Percentiles rank a stretch among this genome's conserved stretches.
These are phyloP conservation scores for Herpetotheres cachinnans DNA, from an alignment of 2,113 vertebrate genomes.

Conservation along the genomic window DNA sequence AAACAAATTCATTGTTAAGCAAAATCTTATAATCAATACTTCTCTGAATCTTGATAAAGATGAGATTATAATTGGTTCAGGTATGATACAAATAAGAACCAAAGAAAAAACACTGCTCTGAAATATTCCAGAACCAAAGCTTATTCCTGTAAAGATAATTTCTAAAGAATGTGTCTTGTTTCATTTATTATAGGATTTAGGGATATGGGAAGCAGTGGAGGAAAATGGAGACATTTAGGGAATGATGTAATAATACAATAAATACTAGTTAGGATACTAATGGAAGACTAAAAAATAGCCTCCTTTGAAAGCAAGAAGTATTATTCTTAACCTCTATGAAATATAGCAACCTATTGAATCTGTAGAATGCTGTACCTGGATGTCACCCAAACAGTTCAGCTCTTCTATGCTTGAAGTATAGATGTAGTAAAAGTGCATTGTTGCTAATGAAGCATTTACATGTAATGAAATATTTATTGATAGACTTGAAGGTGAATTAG, in stretches of 20 bases:
- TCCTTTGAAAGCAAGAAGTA: background rate
- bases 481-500: constrained; percentile 41
- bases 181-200: background rate
- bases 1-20: background rate
- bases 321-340: background rate
- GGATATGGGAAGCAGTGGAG: background rate
- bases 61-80: background rate
- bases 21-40: background rate
- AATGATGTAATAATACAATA: background rate
- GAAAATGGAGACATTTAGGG: background rate
- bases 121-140: background rate
- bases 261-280: background rate
- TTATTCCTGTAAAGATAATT: background rate
- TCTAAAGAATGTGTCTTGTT: background rate
- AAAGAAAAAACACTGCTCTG: background rate
- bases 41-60: background rate
- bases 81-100: background rate
- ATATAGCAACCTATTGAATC: background rate
- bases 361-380: background rate
- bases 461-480: constrained; percentile 51
- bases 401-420: constrained; percentile 14
- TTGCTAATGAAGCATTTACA: constrained; percentile 35
- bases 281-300: background rate
- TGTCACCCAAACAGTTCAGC: background rate
- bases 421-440: constrained; percentile 12